phyloP scores from a whole-genome alignment of 2,113 vertebrate genomes.

The Mionectes macconnelli region DNA sequence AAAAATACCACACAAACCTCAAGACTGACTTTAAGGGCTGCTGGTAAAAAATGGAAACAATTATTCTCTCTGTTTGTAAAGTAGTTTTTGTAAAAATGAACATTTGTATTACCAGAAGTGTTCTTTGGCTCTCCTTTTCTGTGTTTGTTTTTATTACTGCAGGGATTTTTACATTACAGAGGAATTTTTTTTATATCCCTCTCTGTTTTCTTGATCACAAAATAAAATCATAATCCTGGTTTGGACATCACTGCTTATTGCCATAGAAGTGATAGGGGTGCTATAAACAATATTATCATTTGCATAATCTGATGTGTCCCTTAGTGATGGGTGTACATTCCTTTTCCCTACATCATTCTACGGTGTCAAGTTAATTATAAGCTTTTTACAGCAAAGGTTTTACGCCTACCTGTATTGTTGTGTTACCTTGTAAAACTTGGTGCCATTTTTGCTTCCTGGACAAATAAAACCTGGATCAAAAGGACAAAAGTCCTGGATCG shows the following conservation, averaged over 20 bases:
- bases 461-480: background rate
- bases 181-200: background rate
- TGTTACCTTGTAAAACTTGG: background rate
- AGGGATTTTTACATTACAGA: background rate
- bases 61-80: background rate
- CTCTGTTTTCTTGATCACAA: background rate
- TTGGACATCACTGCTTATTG: background rate
- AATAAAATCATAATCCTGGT: background rate
- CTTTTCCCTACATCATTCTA: background rate
- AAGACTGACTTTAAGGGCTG: background rate
- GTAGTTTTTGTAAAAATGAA: background rate
- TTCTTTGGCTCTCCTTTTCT: background rate
- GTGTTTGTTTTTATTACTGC: background rate
- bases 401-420: background rate
- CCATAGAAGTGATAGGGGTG: background rate
- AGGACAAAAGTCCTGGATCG: background rate
- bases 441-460: background rate
- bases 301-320: background rate
- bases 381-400: background rate
- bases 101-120: background rate
- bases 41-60: conserved; percentile 10
- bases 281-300: background rate
- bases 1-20: background rate
- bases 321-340: background rate
- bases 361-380: background rate